Evolutionary conservation across 2,888 invertebrate genomes (phyloP), one percentile per base, ranked within the genome.

Genomic region (Eupithecia abbreviata): DNA sequence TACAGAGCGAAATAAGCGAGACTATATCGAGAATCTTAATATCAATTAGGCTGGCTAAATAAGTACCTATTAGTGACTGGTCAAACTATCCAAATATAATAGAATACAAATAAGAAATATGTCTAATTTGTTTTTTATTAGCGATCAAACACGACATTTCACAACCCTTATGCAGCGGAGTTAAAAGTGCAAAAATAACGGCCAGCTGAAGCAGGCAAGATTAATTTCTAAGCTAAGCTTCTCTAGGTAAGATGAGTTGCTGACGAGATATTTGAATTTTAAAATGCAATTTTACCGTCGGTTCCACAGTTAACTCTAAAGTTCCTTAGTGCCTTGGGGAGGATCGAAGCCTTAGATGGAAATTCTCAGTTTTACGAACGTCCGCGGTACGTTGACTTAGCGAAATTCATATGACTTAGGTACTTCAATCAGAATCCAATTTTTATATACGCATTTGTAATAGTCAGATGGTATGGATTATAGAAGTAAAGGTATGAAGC

Each of bases 211-310:
- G 18, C 55, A 62, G 18, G 30, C 30, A 10, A 62, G 18, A 30
- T 62, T 62, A 18, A 62, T 62, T 62, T 62, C 62, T 62, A 62
- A 62, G 58, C 58, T 58, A 58, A 58, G 62, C 62, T 62, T 10
- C 10, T 58, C 18, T 47, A 69, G 45, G 69, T 45, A 47, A 47
- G 45, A 18, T 47, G 69, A 69, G 69, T 6, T 41, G 15, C 47
- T 49, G 18, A 18, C 18, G 55, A 51, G 45, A 69, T 69, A 47
- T 69, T 69, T 12, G 43, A 47, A 69, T 47, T 43, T 69, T 47
- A n/a, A 58, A 58, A 58, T 58, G 58, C 58, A 58, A 58, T 58
- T 18, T 18, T 58, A 58, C 18, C 58, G 18, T 18, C 58, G 30
- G 4, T 10, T 2, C 10, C 62, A 4, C 62, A 58, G 62, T 30